Evolutionary conservation across 2,113 vertebrate genomes (phyloP), one percentile per base, ranked within the genome.

Genomic region (Thamnaconus septentrionalis): DNA sequence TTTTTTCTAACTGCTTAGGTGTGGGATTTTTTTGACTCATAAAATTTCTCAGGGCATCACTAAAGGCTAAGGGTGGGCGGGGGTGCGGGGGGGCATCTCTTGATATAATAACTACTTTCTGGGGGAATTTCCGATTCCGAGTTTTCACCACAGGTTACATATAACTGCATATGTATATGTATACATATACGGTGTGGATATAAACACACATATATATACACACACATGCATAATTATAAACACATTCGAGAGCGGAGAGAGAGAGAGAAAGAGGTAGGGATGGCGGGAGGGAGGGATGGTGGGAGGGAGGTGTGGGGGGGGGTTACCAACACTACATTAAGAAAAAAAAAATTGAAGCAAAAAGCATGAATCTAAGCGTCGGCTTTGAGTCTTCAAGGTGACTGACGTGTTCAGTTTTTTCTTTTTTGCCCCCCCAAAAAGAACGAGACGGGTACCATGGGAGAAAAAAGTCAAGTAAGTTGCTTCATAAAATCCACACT

Each of bases 111-210:
- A 31, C 18, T 31, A 31, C 18, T 86, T 87, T 84, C 80, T 71
- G 73, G 88, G 88, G 85, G 80, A 73, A 50, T 84, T 72, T 73
- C 78, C 18, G 18, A 31, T 31, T 31, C 75, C 77, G 76, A 85
- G 73, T 88, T 85, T 85, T 80, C 79, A 90, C 76, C 83, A 90
- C 86, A 85, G 85, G 76, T 90, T 90, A 91, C 88, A 91, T 82
- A 86, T 31, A 88, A 91, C 90, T 88, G 85, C 85, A 90, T 89
- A 88, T 91, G 90, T 90, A 89, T 90, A 87, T 89, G 86, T 90
- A 89, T 90, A 90, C 88, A 91, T 91, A 91, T 91, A 90, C 84
- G 86, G 89, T 91, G 89, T 87, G 87, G 75, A 90, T 91, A 89
- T 89, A 87, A 90, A 91, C 91, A 91, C 90, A 86, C 89, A 90